Evolutionary conservation across 1,140 invertebrate species (phyloP).

Genomic region (Aplysia californica): DNA sequence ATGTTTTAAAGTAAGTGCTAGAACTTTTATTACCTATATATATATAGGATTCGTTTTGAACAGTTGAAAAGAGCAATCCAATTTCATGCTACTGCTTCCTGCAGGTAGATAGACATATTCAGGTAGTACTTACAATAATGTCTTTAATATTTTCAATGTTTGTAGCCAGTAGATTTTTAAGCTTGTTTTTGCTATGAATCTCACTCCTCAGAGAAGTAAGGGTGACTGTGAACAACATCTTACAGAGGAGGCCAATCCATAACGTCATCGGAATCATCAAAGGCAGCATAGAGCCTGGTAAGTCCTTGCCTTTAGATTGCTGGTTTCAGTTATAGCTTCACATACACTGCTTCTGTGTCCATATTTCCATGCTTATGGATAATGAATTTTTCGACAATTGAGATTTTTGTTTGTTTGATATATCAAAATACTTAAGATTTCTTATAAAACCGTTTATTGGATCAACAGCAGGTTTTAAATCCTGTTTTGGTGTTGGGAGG

Average conservation of each 20-base stretch:
- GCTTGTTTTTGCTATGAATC: background rate
- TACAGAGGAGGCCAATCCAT: conserved; percentile 53
- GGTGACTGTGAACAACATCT: conserved; percentile 53
- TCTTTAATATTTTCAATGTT: background rate
- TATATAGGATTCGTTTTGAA: background rate
- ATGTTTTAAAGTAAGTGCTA: background rate
- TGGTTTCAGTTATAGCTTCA: background rate
- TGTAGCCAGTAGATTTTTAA: background rate
- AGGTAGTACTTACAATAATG: too few species aligned
- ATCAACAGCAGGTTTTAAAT: too few species aligned
- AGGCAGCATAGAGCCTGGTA: conserved; percentile 69
- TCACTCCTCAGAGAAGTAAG: conserved; percentile 40
- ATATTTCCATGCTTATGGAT: background rate
- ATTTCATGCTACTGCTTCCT: too few species aligned
- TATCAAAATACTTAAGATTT: background rate
- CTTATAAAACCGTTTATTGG: background rate
- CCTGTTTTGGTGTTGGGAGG: too few species aligned
- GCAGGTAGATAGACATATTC: too few species aligned
- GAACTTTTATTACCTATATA: background rate
- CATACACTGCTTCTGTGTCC: conserved; percentile 3
- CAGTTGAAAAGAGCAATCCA: background rate
- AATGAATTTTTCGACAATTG: background rate
- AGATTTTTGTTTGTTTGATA: background rate
- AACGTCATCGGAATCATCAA: conserved; percentile 71
- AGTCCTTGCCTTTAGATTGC: background rate